Evolutionary conservation across 2,113 vertebrate genomes (phyloP), one percentile per base, ranked within the genome.

Genomic region (Chloroceryle aenea): DNA sequence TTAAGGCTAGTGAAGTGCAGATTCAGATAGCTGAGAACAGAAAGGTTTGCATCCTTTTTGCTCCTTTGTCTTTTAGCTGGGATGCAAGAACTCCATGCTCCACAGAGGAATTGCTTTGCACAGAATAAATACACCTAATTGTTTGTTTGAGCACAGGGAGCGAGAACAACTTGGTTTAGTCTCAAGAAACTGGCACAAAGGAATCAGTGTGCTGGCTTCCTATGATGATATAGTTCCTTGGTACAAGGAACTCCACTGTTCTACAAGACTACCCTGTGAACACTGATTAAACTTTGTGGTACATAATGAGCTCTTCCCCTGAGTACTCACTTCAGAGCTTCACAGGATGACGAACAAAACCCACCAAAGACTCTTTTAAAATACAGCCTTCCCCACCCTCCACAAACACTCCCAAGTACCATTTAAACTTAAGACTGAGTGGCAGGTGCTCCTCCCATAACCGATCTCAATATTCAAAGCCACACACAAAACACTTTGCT

Each of bases 121-220:
- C 15, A 56, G 59, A 89, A 87, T 58, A 83, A 93, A 83, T 52
- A 50, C 3, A 95, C 64, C 55, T 69, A 95, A 93, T n/a, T 72
- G 84, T 48, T 87, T 25, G 59, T 45, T 32, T 87, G 27, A 87
- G 47, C 55, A 95, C 75, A 88, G 72, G 1, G 16, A 89, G 59
- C 4, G 15, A 91, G 74, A 85, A 93, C 71, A 94, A 94, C 58
- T 86, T 90, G 63, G 69, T 93, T 92, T 91, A 90, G 62, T 92
- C 76, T 84, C 6, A 7, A 86, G 52, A 90, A 95, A 55, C 61
- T 75, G 64, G 85, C 67, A 92, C 13, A 27, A 78, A 88, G 38
- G 86, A 96, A 84, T 90, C 52, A 66, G 47, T 47, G 45, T 80
- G 68, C 67, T 62, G 61, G 34, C 50, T 80, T 94, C 78, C 82